Evolutionary conservation across 1,140 invertebrate genomes (phyloP).

Genomic region (Aphelinus atriplicis): DNA sequence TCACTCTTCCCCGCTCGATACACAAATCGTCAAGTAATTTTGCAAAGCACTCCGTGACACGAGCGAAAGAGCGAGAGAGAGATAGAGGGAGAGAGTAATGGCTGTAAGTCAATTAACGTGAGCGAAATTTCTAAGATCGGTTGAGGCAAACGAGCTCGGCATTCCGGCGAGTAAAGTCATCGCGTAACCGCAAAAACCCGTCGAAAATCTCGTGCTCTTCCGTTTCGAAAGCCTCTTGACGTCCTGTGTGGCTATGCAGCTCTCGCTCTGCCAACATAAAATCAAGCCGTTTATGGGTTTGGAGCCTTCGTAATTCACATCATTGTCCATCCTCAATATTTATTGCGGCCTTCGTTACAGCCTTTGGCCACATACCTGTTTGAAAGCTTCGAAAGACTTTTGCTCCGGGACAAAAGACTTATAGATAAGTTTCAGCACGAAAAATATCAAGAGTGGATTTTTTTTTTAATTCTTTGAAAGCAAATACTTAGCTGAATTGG

Average conservation of each 20-base stretch:
- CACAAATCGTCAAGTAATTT: too few species aligned
- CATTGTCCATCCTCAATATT: constrained; percentile 60
- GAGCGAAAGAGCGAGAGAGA: constrained; percentile 1
- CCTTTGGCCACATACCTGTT: constrained; percentile 6
- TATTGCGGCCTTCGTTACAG: constrained; percentile 57
- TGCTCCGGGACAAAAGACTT: background rate
- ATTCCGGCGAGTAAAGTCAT: constrained; percentile 39
- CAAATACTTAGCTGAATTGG: too few species aligned
- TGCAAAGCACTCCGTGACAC: too few species aligned
- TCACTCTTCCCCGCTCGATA: too few species aligned
- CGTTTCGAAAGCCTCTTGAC: constrained; percentile 33
- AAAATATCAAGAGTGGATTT: too few species aligned
- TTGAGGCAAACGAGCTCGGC: constrained; percentile 38
- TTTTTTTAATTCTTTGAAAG: too few species aligned
- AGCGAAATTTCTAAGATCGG: too few species aligned
- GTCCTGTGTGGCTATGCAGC: constrained; percentile 54
- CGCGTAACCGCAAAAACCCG: constrained; percentile 46
- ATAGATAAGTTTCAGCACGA: background rate
- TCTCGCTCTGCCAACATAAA: constrained; percentile 58
- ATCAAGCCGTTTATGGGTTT: constrained; percentile 59
- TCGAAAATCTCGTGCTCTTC: constrained; percentile 27
- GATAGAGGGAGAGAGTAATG: constrained; percentile 38
- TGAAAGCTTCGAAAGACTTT: too few species aligned
- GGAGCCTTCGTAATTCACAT: constrained; percentile 61
- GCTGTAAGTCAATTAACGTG: too few species aligned